These are phyloP conservation scores for Calameuta pallipes DNA, from an alignment of 2,888 invertebrate genomes.

Conservation along the genomic window DNA sequence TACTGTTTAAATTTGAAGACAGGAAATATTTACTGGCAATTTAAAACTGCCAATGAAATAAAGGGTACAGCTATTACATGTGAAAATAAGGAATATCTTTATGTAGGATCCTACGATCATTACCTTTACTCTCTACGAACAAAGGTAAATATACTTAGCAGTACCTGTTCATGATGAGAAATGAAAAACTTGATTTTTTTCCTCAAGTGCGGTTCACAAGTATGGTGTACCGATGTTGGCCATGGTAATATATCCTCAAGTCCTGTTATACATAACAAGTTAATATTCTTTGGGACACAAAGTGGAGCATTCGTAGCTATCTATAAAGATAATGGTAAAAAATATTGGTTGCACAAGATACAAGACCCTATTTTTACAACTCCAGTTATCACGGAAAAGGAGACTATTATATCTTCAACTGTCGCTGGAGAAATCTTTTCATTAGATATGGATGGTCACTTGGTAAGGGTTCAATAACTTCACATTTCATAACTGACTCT, in stretches of 20 bases:
- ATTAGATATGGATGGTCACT: slow-evolving; percentile 38
- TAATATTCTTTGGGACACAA: slow-evolving; percentile 69
- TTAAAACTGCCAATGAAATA: slow-evolving; percentile 72
- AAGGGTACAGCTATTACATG: slow-evolving; percentile 73
- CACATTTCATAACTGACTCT: slow-evolving; percentile 57
- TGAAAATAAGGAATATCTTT: slow-evolving; percentile 64
- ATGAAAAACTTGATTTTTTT: slow-evolving; percentile 22
- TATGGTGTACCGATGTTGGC: slow-evolving; percentile 62
- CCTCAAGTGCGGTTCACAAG: slow-evolving; percentile 68
- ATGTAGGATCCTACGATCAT: slow-evolving; percentile 81
- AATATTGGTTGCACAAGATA: slow-evolving; percentile 72
- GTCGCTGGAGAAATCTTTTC: slow-evolving; percentile 47
- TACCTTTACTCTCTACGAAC: slow-evolving; percentile 71
- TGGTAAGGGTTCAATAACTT: slow-evolving; percentile 34
- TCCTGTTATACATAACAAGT: slow-evolving; percentile 52
- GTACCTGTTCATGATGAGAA: slow-evolving; percentile 16
- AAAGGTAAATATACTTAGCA: slow-evolving; percentile 63
- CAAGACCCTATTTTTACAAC: slow-evolving; percentile 76
- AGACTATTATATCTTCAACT: slow-evolving; percentile 69
- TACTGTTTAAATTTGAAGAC: slow-evolving; percentile 73
- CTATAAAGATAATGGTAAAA: slow-evolving; percentile 67
- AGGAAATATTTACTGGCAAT: slow-evolving; percentile 73
- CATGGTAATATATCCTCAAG: slow-evolving; percentile 68
- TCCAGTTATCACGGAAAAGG: slow-evolving; percentile 70
- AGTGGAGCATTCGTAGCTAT: slow-evolving; percentile 72